phyloP scores from a whole-genome alignment of 2,797 vertebrate species.

The Mionectes olivaceus region DNA sequence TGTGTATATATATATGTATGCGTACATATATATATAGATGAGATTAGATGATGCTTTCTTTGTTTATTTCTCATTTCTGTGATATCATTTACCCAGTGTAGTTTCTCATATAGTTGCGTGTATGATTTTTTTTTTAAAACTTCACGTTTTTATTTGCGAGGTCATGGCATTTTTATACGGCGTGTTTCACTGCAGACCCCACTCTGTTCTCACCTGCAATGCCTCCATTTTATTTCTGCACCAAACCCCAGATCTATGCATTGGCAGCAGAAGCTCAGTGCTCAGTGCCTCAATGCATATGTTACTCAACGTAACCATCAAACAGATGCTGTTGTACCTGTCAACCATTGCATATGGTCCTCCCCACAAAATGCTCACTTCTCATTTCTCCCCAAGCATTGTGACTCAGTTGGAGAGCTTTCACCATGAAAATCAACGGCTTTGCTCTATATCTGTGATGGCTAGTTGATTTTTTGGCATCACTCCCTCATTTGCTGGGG shows the following conservation, averaged over 20 bases:
- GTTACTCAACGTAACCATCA: conserved; percentile 29
- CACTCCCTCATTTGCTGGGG: conserved; percentile 25
- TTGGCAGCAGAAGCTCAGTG: conserved; percentile 57
- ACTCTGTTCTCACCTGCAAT: conserved; percentile 52
- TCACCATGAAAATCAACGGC: conserved; percentile 75
- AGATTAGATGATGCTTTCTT: conserved; percentile 66
- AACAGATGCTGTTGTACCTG: conserved; percentile 20
- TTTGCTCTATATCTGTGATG: conserved; percentile 82
- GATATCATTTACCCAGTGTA: conserved; percentile 46
- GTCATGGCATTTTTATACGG: conserved; percentile 59
- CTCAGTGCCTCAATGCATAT: conserved; percentile 69
- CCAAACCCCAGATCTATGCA: conserved; percentile 68
- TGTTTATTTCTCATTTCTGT: conserved; percentile 75
- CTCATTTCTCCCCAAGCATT: conserved; percentile 70
- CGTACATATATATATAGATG: background rate
- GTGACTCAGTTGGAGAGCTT: conserved; percentile 68
- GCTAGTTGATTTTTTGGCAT: conserved; percentile 33
- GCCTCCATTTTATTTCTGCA: conserved; percentile 56
- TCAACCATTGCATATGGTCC: conserved; percentile 58
- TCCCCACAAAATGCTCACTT: conserved; percentile 58
- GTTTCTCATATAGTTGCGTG: conserved; percentile 66
- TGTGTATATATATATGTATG: background rate
- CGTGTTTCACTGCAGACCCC: conserved; percentile 47
- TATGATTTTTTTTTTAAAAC: conserved; percentile 65
- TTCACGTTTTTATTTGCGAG: conserved; percentile 72